Conservation (phyloP, 2,888 invertebrate genomes). For the Brenthis ino region DNA sequence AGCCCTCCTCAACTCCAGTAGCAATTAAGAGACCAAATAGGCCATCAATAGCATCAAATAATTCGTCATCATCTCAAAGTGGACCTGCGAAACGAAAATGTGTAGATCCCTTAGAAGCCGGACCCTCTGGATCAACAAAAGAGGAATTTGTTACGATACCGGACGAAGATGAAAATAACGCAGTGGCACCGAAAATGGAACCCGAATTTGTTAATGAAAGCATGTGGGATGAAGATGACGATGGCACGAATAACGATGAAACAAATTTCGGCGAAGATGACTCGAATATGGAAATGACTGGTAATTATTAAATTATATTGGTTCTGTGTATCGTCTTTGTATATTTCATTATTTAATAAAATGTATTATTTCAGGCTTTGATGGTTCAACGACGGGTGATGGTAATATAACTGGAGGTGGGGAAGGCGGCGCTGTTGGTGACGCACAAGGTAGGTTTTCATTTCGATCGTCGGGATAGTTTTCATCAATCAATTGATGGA, state of each 20-base stretch:
- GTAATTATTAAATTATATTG: constrained; percentile 49
- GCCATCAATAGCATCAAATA: constrained; percentile 85
- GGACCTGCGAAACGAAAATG: constrained; percentile 82
- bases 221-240: constrained; percentile 83
- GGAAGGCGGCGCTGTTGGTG: constrained; percentile 80
- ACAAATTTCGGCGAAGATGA: constrained; percentile 85
- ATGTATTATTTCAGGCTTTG: constrained; percentile 62
- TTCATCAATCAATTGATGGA: constrained; percentile 36
- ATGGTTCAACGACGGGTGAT: constrained; percentile 78
- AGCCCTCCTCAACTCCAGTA: constrained; percentile 84
- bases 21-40: constrained; percentile 85
- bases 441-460: constrained; percentile 82
- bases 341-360: not conserved
- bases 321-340: not conserved
- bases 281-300: constrained; percentile 85
- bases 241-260: constrained; percentile 84
- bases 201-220: constrained; percentile 85
- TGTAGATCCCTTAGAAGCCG: constrained; percentile 84
- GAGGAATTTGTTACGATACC: constrained; percentile 80
- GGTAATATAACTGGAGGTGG: constrained; percentile 76
- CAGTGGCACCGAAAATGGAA: constrained; percentile 86
- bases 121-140: constrained; percentile 81
- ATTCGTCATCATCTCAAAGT: constrained; percentile 82
- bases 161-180: constrained; percentile 79
- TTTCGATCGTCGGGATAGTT: constrained; percentile 41